Percentiles rank a stretch among this genome's conserved stretches.
Evolutionary conservation across 2,113 vertebrate genomes (phyloP).

Genomic region (Narcine bancroftii): DNA sequence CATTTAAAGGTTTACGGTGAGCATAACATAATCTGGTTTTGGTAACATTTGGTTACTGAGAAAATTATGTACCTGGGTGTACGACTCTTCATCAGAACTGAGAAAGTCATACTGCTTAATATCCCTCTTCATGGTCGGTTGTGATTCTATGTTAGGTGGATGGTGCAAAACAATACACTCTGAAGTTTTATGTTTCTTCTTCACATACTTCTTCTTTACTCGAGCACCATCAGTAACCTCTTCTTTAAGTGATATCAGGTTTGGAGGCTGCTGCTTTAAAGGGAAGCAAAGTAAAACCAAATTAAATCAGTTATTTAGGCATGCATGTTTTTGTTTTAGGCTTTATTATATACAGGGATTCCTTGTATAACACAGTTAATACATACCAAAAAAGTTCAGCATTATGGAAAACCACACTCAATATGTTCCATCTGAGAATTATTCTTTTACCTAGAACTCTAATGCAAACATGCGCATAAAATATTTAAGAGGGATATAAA

Average conservation of each 20-base stretch:
- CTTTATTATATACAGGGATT: too few species aligned
- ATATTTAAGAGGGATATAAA: too few species aligned
- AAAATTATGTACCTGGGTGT: conserved; percentile 62
- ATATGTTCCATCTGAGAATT: too few species aligned
- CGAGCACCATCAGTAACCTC: conserved; percentile 67
- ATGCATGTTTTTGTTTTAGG: too few species aligned
- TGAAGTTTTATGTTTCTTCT: conserved; percentile 60
- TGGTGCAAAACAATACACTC: conserved; percentile 61
- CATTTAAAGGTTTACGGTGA: neutral
- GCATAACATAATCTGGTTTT: neutral
- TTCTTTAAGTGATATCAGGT: conserved; percentile 69
- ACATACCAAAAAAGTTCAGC: too few species aligned
- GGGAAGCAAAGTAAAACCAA: conserved; percentile 1
- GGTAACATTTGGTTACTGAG: neutral
- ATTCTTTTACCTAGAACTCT: too few species aligned
- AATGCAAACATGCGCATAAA: too few species aligned
- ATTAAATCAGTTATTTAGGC: neutral
- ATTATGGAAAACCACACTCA: too few species aligned
- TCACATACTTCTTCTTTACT: conserved; percentile 78
- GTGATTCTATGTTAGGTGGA: conserved; percentile 60
- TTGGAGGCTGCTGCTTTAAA: conserved; percentile 56
- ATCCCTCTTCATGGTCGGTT: conserved; percentile 71
- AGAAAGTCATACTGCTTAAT: conserved; percentile 94
- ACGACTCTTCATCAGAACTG: conserved; percentile 86
- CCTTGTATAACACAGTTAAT: too few species aligned